Evolutionary conservation across 2,113 vertebrate species (phyloP).

Genomic region (Glareola pratincola): DNA sequence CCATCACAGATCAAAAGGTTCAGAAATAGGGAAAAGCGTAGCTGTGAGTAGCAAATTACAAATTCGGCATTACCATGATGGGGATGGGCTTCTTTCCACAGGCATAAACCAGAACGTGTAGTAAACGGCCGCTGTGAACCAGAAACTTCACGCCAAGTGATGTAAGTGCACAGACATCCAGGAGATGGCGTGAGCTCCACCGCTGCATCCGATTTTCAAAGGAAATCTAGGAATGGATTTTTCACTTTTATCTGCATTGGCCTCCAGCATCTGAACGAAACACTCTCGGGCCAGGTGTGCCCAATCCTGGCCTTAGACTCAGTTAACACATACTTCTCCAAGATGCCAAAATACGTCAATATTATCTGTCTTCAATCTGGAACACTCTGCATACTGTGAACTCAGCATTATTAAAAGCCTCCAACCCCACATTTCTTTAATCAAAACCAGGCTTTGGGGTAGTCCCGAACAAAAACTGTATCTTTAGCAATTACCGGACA

Average conservation of each 20-base stretch:
- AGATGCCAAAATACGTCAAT: not conserved
- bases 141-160: not conserved
- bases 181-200: not conserved
- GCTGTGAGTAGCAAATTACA: not conserved
- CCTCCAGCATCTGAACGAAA: not conserved
- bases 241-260: not conserved
- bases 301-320: not conserved
- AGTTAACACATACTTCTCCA: not conserved
- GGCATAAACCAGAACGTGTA: not conserved
- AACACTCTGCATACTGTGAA: not conserved
- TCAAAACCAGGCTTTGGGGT: not conserved
- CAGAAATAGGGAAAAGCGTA: not conserved
- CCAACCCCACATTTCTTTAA: not conserved
- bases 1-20: not conserved
- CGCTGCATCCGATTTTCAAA: not conserved
- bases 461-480: not conserved
- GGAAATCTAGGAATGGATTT: not conserved
- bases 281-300: not conserved
- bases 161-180: not conserved
- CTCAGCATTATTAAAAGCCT: not conserved
- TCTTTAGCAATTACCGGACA: not conserved
- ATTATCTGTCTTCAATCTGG: not conserved
- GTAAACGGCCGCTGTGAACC: not conserved
- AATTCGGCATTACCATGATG: not conserved
- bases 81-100: not conserved